phyloP scores from a whole-genome alignment of 2,797 vertebrate species.

The Mus caroli region DNA sequence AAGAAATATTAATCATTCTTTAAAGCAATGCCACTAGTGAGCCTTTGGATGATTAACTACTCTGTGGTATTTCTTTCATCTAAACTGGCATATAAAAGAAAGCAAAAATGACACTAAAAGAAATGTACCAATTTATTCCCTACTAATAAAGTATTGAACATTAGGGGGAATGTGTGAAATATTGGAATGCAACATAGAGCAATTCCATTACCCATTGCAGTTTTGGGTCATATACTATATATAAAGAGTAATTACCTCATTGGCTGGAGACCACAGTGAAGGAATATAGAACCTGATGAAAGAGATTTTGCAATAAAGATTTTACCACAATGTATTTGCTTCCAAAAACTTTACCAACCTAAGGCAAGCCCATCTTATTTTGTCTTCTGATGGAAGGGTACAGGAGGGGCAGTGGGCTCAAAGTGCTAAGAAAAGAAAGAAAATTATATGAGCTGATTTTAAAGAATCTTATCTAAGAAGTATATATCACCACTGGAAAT shows the following conservation, averaged over 20 bases:
- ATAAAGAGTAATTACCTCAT: conserved; percentile 83
- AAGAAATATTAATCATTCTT: conserved; percentile 78
- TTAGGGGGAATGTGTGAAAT: conserved; percentile 74
- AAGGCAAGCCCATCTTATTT: conserved; percentile 39
- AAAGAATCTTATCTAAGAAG: background rate
- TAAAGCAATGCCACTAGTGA: conserved; percentile 56
- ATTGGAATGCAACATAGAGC: conserved; percentile 65
- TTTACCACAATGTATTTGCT: conserved; percentile 71
- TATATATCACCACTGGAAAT: background rate
- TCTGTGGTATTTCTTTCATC: conserved; percentile 78
- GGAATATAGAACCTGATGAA: conserved; percentile 64
- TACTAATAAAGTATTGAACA: conserved; percentile 82
- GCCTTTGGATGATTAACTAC: conserved; percentile 79
- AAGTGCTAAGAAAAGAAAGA: background rate
- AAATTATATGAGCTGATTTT: background rate
- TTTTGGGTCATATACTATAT: conserved; percentile 74
- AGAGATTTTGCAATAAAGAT: conserved; percentile 72
- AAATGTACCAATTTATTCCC: conserved; percentile 77
- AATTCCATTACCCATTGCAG: conserved; percentile 79
- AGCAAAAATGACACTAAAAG: conserved; percentile 80
- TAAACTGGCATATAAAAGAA: conserved; percentile 80
- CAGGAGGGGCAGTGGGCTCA: background rate
- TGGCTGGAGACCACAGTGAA: conserved; percentile 67
- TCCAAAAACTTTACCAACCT: conserved; percentile 68
- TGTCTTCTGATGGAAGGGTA: conserved; percentile 27